Base-by-base conservation (phyloP, 2,797 vertebrate genomes). In the Pristis pectinata region DNA sequence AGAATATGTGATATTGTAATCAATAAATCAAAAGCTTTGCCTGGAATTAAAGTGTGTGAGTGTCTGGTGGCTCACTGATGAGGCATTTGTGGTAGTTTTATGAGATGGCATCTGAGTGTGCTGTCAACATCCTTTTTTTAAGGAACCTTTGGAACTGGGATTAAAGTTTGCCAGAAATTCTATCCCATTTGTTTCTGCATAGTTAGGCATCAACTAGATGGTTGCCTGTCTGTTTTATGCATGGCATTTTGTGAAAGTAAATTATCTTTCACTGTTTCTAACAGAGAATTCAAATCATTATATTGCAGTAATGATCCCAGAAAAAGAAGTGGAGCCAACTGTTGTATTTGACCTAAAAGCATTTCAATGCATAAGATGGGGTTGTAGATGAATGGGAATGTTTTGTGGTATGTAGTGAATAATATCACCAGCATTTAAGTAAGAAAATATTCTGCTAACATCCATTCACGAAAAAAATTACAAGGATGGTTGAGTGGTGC, bases 221-320 rank as follows among this genome's bases (percentile, higher is more conserved):
- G 56, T 61, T 9, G 85, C 64, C 49, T 89, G 56, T n/a, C 53
- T n/a, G 17, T 37, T 61, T 64, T 61, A 89, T 37, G 34, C 85
- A 61, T 17, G 22, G 34, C 85, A 89, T 6, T 61, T 61, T 61
- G 15, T 64, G 56, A 89, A 89, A n/a, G 34, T 89, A 61, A 64
- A 89, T 89, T 61, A 89, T 85, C 56, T 61, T 85, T 89, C 56
- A 89, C 34, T 56, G 2, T 37, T 27, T 89, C 56, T 64, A 89
- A 89, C 59, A 61, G n/a, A 10, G 85, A 89, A 37, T 59, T 61
- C 56, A 61, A 34, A 22, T 61, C 59, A 89, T 89, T 89, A 89
- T 89, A n/a, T 85, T 53, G 27, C 56, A 19, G 15, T 89, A 85
- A 85, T 85, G 83, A 89, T 89, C 85, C 85, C 59, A 59, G 30